Base-by-base conservation (phyloP, 2,797 vertebrate genomes). In the Cygnus olor region DNA sequence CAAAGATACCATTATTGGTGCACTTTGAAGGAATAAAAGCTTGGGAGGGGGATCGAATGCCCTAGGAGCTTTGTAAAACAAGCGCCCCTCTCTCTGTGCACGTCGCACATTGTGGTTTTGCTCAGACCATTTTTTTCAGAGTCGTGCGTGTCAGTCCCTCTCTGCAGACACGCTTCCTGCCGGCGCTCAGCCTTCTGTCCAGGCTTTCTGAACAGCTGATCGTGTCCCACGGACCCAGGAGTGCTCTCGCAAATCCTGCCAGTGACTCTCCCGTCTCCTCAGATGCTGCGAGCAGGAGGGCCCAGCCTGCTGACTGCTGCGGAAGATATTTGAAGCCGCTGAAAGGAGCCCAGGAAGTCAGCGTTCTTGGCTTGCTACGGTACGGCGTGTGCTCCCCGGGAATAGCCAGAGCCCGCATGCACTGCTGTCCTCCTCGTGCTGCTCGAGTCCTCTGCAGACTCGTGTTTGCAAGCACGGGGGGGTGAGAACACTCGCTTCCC, bases 161-260 rank as follows among this genome's bases (percentile, higher is more conserved):
- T 36, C n/a, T 65, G 21, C 54, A 78, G 65, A 42, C 28, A 1
- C 0, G 6, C 27, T 61, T 80, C 0, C 18, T 28, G 65, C 47
- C 57, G n/a, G 24, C 70, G 49, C 61, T 71, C 32, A 45, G 68
- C 2, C 0, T 68, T 56, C 69, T 49, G 5, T 58, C 10, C 36
- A 61, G 65, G 45, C 24, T 44, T 74, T 66, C 20, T 27, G 66
- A 80, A 89, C 28, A 83, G 28, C 79, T 89, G 34, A 18, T 61
- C 2, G 0, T 0, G 0, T 80, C 74, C 64, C 11, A 16, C 42
- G 34, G 27, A 3, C 2, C 0, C 3, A 2, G 20, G 3, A 25
- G 42, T 36, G 28, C 57, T 87, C 24, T 54, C 34, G 6, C 21
- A 53, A 78, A 21, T 32, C 45, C 0, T 36, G 20, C 57, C 5